Percentiles rank a stretch among this genome's conserved stretches.
Evolutionary conservation across 2,797 vertebrate species (phyloP).

Genomic region (Chromobotia macracanthus): DNA sequence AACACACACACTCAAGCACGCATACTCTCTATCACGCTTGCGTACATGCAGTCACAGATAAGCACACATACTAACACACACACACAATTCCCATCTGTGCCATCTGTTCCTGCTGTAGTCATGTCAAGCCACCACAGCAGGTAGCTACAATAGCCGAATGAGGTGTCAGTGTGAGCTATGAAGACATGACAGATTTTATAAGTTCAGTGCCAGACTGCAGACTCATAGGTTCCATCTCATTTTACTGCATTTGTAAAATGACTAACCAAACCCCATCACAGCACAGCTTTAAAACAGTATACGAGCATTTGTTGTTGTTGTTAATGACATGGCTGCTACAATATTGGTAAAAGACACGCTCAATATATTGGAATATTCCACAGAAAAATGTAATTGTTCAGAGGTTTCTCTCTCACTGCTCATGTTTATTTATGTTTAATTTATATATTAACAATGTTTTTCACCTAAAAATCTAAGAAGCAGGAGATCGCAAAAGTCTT

Average conservation of each 20-base stretch:
- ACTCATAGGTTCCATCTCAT: conserved; percentile 37
- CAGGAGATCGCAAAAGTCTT: background rate
- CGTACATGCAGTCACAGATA: conserved; percentile 6
- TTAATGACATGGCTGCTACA: background rate
- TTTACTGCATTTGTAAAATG: conserved; percentile 25
- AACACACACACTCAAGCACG: conserved; percentile 19
- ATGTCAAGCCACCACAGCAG: conserved; percentile 45
- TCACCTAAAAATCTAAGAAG: background rate
- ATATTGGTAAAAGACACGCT: background rate
- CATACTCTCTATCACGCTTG: background rate
- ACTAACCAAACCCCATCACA: conserved; percentile 15
- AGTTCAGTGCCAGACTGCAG: conserved; percentile 43
- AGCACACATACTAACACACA: conserved; percentile 7
- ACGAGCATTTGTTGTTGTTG: conserved; percentile 3
- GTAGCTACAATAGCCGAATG: conserved; percentile 33
- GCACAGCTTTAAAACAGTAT: background rate
- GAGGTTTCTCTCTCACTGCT: background rate
- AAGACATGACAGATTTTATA: conserved; percentile 53
- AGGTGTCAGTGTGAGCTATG: conserved; percentile 47
- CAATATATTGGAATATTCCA: background rate
- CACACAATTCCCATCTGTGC: conserved; percentile 43
- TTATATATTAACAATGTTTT: background rate
- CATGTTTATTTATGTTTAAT: background rate
- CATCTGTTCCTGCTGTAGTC: conserved; percentile 48
- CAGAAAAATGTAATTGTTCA: background rate